phyloP scores from a whole-genome alignment of 2,888 invertebrate genomes.

The Acanthopleura granulata region DNA sequence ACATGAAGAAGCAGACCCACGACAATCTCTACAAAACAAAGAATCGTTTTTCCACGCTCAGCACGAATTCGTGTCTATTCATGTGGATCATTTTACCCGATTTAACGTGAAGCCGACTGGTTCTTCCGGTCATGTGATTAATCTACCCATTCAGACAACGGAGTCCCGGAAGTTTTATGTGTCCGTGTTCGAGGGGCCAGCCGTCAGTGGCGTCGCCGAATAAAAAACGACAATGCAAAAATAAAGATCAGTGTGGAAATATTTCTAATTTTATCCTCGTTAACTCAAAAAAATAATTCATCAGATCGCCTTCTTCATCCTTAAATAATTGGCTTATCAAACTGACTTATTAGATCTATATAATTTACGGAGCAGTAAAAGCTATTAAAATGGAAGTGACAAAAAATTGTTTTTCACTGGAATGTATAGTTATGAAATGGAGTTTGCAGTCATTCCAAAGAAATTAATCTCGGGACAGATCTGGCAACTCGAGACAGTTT shows the following conservation, averaged over 20 bases:
- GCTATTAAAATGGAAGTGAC: too few relatives aligned
- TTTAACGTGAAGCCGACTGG: background rate
- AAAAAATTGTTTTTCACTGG: too few relatives aligned
- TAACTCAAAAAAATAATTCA: too few relatives aligned
- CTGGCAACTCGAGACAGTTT: too few relatives aligned
- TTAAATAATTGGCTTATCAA: too few relatives aligned
- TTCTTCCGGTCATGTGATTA: background rate
- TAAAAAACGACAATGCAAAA: background rate
- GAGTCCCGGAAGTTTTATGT: conserved; percentile 3
- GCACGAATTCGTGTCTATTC: background rate
- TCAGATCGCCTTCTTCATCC: too few relatives aligned
- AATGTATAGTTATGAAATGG: too few relatives aligned
- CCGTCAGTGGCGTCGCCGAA: background rate
- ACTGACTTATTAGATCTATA: too few relatives aligned
- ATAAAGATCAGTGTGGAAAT: background rate
- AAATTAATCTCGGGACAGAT: too few relatives aligned
- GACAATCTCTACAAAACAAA: background rate
- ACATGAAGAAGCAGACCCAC: background rate
- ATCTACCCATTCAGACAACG: background rate
- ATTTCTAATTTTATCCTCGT: too few relatives aligned
- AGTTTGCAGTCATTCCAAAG: too few relatives aligned
- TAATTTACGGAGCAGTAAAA: too few relatives aligned
- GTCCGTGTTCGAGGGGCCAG: background rate
- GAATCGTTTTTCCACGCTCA: background rate
- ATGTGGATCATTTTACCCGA: conserved; percentile 7